Conservation (phyloP, 2,888 invertebrate genomes). For the Polydrusus tereticollis region DNA sequence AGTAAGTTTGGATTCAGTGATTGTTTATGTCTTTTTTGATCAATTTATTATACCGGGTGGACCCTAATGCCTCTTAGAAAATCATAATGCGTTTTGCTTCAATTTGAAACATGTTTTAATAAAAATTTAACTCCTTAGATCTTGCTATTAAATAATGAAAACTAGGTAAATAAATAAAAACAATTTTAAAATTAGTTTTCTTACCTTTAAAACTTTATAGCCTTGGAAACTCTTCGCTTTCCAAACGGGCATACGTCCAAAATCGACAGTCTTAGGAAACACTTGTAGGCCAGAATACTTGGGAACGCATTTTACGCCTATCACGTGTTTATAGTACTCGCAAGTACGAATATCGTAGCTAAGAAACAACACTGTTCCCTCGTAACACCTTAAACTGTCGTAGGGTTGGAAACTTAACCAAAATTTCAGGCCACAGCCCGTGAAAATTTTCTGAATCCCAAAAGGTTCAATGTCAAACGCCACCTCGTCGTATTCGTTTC, state of each 20-base stretch:
- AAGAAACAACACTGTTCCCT: slow-evolving; percentile 49
- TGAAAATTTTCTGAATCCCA: slow-evolving; percentile 50
- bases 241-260: slow-evolving; percentile 53
- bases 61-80: too few relatives aligned
- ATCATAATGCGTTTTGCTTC: too few relatives aligned
- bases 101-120: too few relatives aligned
- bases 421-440: slow-evolving; percentile 46
- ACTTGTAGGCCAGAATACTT: slow-evolving; percentile 47
- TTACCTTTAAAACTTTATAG: slow-evolving; percentile 46
- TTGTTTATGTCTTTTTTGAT: not conserved
- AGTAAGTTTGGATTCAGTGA: not conserved
- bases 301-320: slow-evolving; percentile 49
- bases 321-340: slow-evolving; percentile 44
- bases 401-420: slow-evolving; percentile 48
- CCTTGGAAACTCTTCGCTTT: slow-evolving; percentile 29
- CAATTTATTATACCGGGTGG: too few relatives aligned
- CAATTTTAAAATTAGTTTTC: too few relatives aligned
- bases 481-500: slow-evolving; percentile 49
- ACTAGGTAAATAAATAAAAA: too few relatives aligned
- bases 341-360: slow-evolving; percentile 44
- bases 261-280: slow-evolving; percentile 43
- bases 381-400: slow-evolving; percentile 27
- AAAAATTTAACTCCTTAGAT: too few relatives aligned
- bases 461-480: slow-evolving; percentile 49
- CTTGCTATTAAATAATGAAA: too few relatives aligned